Percentiles rank a stretch among this genome's conserved stretches.
Conservation (phyloP, 2,797 vertebrate species). For the Choloepus didactylus region DNA sequence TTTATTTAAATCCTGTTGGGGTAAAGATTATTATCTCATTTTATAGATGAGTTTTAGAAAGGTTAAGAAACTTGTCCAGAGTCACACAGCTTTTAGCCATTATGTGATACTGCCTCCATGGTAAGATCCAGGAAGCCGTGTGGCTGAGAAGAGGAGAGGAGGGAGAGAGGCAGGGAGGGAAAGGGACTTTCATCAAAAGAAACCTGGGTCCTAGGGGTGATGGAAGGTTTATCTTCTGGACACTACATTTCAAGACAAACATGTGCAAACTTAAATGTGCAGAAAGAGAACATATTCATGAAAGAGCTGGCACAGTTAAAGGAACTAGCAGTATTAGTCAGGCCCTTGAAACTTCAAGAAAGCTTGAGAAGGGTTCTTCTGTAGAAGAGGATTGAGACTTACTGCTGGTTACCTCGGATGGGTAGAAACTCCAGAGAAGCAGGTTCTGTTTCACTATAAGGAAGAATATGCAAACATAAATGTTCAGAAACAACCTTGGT, state of each 20-base stretch:
- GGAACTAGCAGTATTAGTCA: not conserved
- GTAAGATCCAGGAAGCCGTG: not conserved
- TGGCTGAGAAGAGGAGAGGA: not conserved
- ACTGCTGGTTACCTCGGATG: not conserved
- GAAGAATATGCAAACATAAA: fast-evolving
- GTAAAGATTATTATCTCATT: not conserved
- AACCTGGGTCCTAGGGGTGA: not conserved
- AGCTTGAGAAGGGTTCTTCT: not conserved
- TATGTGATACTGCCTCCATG: not conserved
- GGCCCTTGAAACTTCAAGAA: not conserved
- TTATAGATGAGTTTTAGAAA: slow-evolving; percentile 10
- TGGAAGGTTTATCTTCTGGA: not conserved
- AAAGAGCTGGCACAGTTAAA: not conserved
- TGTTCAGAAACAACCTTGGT: not conserved
- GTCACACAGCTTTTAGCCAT: not conserved
- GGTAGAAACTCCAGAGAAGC: not conserved
- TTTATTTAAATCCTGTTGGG: not conserved
- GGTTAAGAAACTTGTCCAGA: not conserved
- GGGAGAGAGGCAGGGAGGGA: fast-evolving
- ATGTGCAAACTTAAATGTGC: not conserved
- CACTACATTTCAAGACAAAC: slow-evolving; percentile 7
- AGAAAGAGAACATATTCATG: not conserved
- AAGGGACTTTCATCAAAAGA: slow-evolving; percentile 13
- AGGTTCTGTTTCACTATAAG: not conserved
- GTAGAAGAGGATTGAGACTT: not conserved